Evolutionary conservation across 53 echinoderm and acorn worm genomes (phyloP), one percentile per base, ranked within the genome.

Genomic region (Paelopatides confundens): DNA sequence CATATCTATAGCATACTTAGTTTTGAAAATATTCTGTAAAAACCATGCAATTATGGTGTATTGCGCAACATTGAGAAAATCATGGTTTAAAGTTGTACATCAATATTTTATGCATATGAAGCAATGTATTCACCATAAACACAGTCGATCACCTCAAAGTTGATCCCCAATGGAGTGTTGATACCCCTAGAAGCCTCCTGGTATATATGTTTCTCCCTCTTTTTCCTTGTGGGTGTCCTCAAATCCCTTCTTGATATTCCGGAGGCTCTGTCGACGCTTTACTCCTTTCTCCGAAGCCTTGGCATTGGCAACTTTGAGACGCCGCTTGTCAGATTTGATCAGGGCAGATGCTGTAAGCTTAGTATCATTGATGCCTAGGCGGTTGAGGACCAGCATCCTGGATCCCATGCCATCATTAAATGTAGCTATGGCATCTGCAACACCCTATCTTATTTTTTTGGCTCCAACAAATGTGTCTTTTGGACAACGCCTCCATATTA

Each of bases 191-290:
- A 34, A 84, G 32, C 62, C 84, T 63, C 84, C 84, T 63, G 84
- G 62, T 18, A 37, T 37, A 36, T 84, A 62, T 13, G 62, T 62
- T 18, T 84, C 62, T 14, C 84, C 84, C 63, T 84, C 84, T 63
- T 84, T 84, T 62, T 63, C 84, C 36, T 84, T 62, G 4, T 84
- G 34, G 18, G 53, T 35, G 31, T 84, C 84, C 39, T 84, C 84
- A 64, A 84, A 84, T 64, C 84, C 84, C 34, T 84, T 63, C 29
- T 62, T 74, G 39, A 74, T 74, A 26, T 74, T 74, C 8, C 74
- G 74, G 17, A 21, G 33, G 31, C 26, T 53, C 64, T 84, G 53
- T 36, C 65, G 33, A 15, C 31, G 34, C 23, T 26, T 24, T 18
- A 54, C 32, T 6, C 84, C 84, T 84, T 63, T 82, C 12, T 32